These are phyloP conservation scores for Apistogramma diplotaenia DNA, from an alignment of 2,113 vertebrate species.

Conservation along the genomic window DNA sequence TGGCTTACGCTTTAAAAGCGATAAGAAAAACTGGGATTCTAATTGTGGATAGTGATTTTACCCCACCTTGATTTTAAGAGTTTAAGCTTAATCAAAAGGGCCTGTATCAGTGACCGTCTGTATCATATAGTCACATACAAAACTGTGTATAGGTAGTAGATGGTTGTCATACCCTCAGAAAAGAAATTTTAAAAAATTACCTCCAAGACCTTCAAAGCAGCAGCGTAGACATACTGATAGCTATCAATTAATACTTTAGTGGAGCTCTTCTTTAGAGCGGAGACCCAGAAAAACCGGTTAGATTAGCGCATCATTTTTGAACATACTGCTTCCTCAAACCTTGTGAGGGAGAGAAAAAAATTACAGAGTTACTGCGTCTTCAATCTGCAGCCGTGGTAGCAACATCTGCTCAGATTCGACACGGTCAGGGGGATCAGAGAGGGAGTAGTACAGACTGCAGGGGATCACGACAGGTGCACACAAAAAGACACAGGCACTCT, in stretches of 20 bases:
- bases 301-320: not conserved
- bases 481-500: slow-evolving; percentile 23
- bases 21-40: not conserved
- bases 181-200: not conserved
- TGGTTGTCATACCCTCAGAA: accelerated
- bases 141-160: not conserved
- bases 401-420: slow-evolving; percentile 41
- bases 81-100: not conserved
- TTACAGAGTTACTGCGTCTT: not conserved
- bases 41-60: not conserved
- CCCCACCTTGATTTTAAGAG: not conserved
- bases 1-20: not conserved
- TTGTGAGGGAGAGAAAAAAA: not conserved
- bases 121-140: no score
- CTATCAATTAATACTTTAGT: not conserved
- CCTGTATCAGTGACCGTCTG: not conserved
- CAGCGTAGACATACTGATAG: no score
- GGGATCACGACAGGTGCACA: slow-evolving; percentile 55
- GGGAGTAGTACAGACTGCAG: slow-evolving; percentile 12
- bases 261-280: not conserved
- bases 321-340: not conserved
- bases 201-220: not conserved
- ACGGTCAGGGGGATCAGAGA: not conserved
- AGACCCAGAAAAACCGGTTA: slow-evolving; percentile 14
- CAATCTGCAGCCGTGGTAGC: not conserved